Evolutionary conservation across 1,140 invertebrate species (phyloP), one percentile per base, ranked within the genome.

Genomic region (Delia radicum): DNA sequence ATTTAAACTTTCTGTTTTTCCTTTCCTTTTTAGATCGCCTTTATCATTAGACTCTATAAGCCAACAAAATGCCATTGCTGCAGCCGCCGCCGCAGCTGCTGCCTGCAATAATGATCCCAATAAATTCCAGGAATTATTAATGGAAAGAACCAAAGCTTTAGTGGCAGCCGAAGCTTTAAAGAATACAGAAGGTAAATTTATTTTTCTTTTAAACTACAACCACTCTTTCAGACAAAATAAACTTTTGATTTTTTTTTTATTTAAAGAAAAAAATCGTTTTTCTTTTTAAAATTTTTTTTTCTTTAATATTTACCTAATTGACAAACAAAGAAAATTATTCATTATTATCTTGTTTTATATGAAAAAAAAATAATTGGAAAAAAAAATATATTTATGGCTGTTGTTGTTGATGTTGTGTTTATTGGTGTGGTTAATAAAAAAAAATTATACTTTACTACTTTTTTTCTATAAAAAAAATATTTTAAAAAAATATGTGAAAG

Each of bases 101-200:
- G 77, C 75, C 77, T 84, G 81, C 78, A 84, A 80, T 78, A 85
- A 85, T 46, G 83, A 85, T 77, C 90, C 88, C 81, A 94, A 94
- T 86, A 91, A 93, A 75, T 89, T 95, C 77, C 94, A 95, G 86
- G 89, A 93, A 77, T 88, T 95, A 78, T 87, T 94, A 21, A 87
- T 95, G 83, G 94, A 95, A 85, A 91, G 94, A 79, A 92, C 91
- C 78, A 94, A 94, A 83, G 89, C 89, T 27, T 82, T 93, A 61
- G 67, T 93, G 92, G 84, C 87, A 87, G 79, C 90, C 87, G 84
- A 84, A 76, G 81, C 84, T 55, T 78, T 86, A 24, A 87, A 88
- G 79, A 82, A 81, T 71, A 81, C 83, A 74, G 88, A 88, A 80
- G 85, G 83, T 85, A 78, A 86, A 21, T 55, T 55, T 15, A 0